Conservation (phyloP, 2,797 vertebrate genomes). For the Coccyzus lansbergi region DNA sequence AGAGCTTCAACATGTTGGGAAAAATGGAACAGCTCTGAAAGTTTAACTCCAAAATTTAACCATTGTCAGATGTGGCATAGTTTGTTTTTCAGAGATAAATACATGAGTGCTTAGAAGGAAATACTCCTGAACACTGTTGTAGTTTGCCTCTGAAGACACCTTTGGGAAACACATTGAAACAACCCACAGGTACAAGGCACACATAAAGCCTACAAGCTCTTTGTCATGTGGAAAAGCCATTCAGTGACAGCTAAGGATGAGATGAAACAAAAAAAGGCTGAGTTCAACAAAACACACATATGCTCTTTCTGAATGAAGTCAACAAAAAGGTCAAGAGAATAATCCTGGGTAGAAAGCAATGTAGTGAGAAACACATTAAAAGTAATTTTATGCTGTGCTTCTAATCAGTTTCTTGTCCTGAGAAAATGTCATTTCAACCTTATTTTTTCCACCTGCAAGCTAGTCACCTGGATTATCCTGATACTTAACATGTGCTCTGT, state of each 20-base stretch:
- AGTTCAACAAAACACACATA: not conserved
- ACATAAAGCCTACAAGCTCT: not conserved
- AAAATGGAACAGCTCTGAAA: not conserved
- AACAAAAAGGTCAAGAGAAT: not conserved
- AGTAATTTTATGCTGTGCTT: not conserved
- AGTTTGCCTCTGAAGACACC: not conserved
- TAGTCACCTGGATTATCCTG: not conserved
- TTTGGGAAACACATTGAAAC: not conserved
- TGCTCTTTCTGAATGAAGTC: not conserved
- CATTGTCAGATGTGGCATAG: not conserved
- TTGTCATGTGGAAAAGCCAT: not conserved
- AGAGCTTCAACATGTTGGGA: not conserved
- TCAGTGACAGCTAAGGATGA: not conserved
- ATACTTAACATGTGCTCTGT: not conserved
- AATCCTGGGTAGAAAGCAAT: not conserved
- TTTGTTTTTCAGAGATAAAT: not conserved
- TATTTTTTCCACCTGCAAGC: not conserved
- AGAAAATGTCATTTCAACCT: not conserved
- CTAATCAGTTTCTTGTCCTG: not conserved
- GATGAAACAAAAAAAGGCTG: not conserved
- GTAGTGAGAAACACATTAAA: not conserved
- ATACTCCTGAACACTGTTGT: not conserved
- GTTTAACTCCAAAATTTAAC: not conserved
- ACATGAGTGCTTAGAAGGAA: not conserved
- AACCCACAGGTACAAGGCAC: not conserved